Conservation (phyloP, 2,888 invertebrate species). For the Drosophila phalerata region DNA sequence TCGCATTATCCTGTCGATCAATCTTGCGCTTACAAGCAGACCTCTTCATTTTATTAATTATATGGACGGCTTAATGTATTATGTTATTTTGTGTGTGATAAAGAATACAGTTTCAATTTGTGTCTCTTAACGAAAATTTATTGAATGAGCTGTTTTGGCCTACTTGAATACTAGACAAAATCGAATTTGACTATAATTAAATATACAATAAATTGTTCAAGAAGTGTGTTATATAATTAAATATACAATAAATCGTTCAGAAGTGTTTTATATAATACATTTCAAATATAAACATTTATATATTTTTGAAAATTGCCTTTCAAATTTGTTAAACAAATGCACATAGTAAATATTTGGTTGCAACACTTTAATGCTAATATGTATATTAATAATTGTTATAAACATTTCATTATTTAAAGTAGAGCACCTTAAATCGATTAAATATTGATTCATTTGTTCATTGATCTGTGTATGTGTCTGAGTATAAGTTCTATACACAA, state of each 20-base stretch:
- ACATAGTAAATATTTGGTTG: slow-evolving; percentile 28
- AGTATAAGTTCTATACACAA: slow-evolving; percentile 41
- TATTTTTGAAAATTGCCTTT: slow-evolving; percentile 40
- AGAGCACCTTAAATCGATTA: slow-evolving; percentile 57
- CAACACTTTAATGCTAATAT: slow-evolving; percentile 15
- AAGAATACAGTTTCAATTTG: slow-evolving; percentile 7
- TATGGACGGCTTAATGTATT: neutral
- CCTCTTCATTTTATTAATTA: slow-evolving; percentile 9
- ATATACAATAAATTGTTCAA: slow-evolving; percentile 38
- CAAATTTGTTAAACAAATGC: slow-evolving; percentile 51
- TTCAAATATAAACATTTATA: slow-evolving; percentile 24
- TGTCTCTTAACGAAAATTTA: slow-evolving; percentile 27
- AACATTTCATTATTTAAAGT: slow-evolving; percentile 38
- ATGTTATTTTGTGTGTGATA: neutral
- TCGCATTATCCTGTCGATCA: neutral
- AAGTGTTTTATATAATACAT: slow-evolving; percentile 14
- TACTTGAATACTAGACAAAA: slow-evolving; percentile 16
- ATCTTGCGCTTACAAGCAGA: slow-evolving; percentile 21
- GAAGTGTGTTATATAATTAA: slow-evolving; percentile 12
- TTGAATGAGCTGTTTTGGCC: slow-evolving; percentile 23
- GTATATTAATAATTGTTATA: slow-evolving; percentile 21
- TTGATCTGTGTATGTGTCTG: slow-evolving; percentile 24
- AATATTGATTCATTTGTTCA: slow-evolving; percentile 27
- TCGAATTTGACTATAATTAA: slow-evolving; percentile 16
- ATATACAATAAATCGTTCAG: slow-evolving; percentile 37